A percentile compares a stretch with the other conserved stretches of the same genome.
phyloP scores from a whole-genome alignment of 2,797 vertebrate genomes.

The Macrochelys suwanniensis region DNA sequence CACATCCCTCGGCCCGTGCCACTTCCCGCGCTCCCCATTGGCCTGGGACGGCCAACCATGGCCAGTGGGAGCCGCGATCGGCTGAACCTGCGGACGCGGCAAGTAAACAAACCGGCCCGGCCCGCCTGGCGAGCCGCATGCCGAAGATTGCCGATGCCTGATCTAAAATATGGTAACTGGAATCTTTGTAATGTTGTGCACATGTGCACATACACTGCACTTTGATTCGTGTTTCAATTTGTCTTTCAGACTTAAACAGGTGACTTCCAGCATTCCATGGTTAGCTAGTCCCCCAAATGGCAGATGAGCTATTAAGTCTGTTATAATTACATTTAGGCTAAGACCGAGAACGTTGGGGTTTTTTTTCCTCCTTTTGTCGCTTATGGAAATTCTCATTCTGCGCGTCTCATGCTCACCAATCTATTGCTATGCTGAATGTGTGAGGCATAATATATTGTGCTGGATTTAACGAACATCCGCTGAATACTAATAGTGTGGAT shows the following conservation, averaged over 20 bases:
- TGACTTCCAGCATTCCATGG: neutral
- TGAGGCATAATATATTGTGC: neutral
- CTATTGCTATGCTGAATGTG: neutral
- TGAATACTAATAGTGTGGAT: neutral
- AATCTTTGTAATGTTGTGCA: neutral
- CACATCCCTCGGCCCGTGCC: too few relatives aligned
- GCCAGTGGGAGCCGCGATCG: too few relatives aligned
- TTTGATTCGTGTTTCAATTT: too few relatives aligned
- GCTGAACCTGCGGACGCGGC: too few relatives aligned
- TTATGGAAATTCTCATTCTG: neutral
- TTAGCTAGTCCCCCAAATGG: neutral
- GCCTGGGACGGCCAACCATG: too few relatives aligned
- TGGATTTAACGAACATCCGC: neutral
- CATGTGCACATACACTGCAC: fast-evolving
- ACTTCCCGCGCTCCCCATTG: too few relatives aligned
- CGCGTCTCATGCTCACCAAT: neutral
- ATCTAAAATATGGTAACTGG: neutral
- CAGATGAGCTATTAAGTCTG: neutral
- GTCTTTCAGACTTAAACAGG: neutral
- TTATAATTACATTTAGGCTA: neutral
- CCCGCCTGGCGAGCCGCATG: too few relatives aligned
- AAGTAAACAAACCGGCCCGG: too few relatives aligned
- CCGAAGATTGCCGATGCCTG: too few relatives aligned
- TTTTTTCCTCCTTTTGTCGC: neutral
- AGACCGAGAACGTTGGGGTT: neutral